A percentile compares a stretch with the other conserved stretches of the same genome.
Conservation (phyloP, 2,113 vertebrate species). For the Rafetus swinhoei region DNA sequence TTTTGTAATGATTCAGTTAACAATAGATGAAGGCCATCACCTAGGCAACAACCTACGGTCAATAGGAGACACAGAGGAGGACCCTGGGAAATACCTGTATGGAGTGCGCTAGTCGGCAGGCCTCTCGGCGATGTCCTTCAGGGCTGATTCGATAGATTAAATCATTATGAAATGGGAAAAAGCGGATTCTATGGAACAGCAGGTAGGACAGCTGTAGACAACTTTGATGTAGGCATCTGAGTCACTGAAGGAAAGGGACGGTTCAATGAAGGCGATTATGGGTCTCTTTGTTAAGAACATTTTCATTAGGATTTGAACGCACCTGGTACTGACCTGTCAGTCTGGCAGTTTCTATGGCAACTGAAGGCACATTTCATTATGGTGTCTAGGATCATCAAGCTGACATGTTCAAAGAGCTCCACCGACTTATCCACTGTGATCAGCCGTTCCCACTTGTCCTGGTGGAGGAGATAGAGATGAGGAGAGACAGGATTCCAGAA, state of each 20-base stretch:
- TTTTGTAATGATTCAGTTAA: neutral
- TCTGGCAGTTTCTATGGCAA: slow-evolving; percentile 79
- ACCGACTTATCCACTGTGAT: no score
- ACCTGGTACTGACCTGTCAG: slow-evolving; percentile 1
- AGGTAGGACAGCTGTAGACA: slow-evolving; percentile 83
- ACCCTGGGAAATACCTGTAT: slow-evolving; percentile 79
- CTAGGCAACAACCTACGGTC: neutral
- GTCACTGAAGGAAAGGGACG: slow-evolving; percentile 63
- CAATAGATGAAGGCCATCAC: neutral
- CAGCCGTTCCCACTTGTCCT: no score
- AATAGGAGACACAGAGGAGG: neutral
- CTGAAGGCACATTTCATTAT: slow-evolving; percentile 92
- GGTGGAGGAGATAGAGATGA: no score
- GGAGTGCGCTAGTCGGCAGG: slow-evolving; percentile 76
- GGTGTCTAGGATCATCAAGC: slow-evolving; percentile 90
- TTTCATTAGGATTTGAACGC: neutral
- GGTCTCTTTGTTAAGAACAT: fast-evolving
- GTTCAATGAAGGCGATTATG: neutral
- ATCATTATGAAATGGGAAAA: slow-evolving; percentile 77
- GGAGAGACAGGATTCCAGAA: no score
- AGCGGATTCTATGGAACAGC: slow-evolving; percentile 59
- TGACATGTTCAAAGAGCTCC: slow-evolving; percentile 81
- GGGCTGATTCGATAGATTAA: slow-evolving; percentile 80
- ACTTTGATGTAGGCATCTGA: slow-evolving; percentile 82
- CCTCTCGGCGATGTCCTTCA: slow-evolving; percentile 75